These are phyloP conservation scores for Xylota segnis DNA, from an alignment of 2,888 invertebrate genomes.

Conservation along the genomic window DNA sequence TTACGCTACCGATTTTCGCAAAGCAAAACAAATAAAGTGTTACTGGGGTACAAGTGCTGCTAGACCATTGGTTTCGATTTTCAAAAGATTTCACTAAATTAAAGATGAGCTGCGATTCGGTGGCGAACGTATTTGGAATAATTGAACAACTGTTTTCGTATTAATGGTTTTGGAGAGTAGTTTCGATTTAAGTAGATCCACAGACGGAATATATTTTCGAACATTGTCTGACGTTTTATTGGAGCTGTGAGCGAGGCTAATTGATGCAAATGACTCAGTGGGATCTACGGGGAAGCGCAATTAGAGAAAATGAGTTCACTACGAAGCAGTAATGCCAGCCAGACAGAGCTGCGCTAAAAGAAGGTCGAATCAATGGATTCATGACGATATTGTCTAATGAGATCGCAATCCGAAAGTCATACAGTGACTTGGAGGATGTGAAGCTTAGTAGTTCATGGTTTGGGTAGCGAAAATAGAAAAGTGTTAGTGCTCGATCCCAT, in stretches of 20 bases:
- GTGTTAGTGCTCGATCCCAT: too few relatives aligned
- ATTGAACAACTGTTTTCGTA: slow-evolving; percentile 10
- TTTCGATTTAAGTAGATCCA: neutral
- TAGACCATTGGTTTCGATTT: slow-evolving; percentile 24
- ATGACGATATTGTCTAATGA: neutral
- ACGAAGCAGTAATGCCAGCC: neutral
- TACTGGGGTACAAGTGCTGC: neutral
- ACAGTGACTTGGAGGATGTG: too few relatives aligned
- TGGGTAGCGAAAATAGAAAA: too few relatives aligned
- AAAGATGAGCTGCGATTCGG: slow-evolving; percentile 37
- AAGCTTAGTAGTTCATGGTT: too few relatives aligned
- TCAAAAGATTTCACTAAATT: slow-evolving; percentile 39
- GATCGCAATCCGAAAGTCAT: neutral
- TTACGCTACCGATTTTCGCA: slow-evolving; percentile 29
- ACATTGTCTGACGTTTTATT: neutral
- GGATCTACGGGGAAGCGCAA: slow-evolving; percentile 6
- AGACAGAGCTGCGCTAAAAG: neutral
- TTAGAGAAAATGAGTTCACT: neutral
- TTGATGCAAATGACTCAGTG: slow-evolving; percentile 5
- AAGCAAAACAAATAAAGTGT: neutral
- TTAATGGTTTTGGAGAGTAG: slow-evolving; percentile 21
- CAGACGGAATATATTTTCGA: neutral
- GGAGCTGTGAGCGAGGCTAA: neutral
- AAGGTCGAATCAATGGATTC: neutral
- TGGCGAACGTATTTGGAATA: slow-evolving; percentile 29